phyloP scores from a whole-genome alignment of 2,888 invertebrate genomes.

The Cephus pygmeus region DNA sequence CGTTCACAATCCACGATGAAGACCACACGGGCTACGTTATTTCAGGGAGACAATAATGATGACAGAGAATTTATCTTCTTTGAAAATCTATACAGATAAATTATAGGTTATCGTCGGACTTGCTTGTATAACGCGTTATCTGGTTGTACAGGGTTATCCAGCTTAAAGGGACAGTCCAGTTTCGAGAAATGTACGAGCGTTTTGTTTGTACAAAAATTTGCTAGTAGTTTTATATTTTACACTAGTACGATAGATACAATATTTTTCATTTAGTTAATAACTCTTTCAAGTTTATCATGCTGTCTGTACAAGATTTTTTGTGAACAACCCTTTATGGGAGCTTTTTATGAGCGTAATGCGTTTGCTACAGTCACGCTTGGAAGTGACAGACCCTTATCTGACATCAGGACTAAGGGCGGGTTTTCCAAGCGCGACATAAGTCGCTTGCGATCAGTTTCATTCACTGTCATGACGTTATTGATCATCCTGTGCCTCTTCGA shows the following conservation, averaged over 20 bases:
- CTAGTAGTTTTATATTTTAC: neutral
- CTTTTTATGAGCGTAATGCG: neutral
- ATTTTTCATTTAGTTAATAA: neutral
- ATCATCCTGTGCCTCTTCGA: neutral
- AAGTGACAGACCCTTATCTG: conserved; percentile 2
- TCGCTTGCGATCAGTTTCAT: conserved; percentile 7
- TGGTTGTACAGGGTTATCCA: neutral
- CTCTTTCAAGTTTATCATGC: neutral
- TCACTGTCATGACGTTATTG: neutral
- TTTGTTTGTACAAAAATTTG: neutral
- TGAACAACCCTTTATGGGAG: neutral
- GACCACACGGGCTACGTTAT: neutral
- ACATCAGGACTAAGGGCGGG: neutral
- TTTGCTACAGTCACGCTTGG: neutral
- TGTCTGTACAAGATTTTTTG: neutral
- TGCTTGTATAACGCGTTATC: neutral
- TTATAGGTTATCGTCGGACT: neutral
- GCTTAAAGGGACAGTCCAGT: neutral
- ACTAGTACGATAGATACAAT: neutral
- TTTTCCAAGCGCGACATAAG: neutral
- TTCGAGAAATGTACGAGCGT: neutral
- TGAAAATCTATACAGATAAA: neutral
- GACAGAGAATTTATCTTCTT: neutral
- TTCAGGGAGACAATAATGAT: neutral
- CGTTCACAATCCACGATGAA: neutral